Evolutionary conservation across 1,140 invertebrate genomes (phyloP), one percentile per base, ranked within the genome.

Genomic region (Pararge aegeria): DNA sequence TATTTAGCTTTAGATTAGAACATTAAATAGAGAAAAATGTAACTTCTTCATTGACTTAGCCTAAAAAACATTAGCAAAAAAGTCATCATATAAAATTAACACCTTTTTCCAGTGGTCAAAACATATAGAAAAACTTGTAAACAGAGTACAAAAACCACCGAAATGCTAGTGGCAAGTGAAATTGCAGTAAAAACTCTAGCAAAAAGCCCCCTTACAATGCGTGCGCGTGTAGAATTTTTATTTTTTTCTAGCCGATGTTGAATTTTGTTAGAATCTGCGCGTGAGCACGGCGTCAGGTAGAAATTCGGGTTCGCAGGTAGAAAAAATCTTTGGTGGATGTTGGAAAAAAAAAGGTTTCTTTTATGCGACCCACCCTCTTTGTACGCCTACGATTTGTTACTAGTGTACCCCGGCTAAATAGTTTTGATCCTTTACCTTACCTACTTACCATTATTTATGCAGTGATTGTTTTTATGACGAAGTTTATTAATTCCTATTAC

Each of bases 361-460:
- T 81, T 79, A 78, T 83, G 78, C 81, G 78, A 83, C 73, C 81
- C 75, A 80, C 83, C 80, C 81, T 74, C 79, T 73, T 56, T 66
- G 66, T 72, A 78, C 81, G 73, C 81, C 83, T 77, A 86, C 83
- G 74, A 79, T 73, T 67, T 69, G 55, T 73, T 68, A 66, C 55
- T 66, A 56, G 55, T 46, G 12, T 62, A 67, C 50, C 48, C 21
- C 0, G 27, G 63, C 57, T 3, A 4, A 65, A 38, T 16, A 9
- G 19, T 69, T 54, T 80, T 77, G 77, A 75, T 78, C 67, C 59
- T 81, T 15, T 34, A 49, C n/a, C n/a, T n/a, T n/a, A n/a, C n/a
- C n/a, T n/a, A n/a, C n/a, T n/a, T n/a, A n/a, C n/a, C n/a, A n/a
- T n/a, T n/a, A n/a, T n/a, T n/a, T n/a, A n/a, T n/a, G n/a, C n/a